A percentile compares a stretch with the other conserved stretches of the same genome.
These are phyloP conservation scores for Gadus chalcogrammus DNA, from an alignment of 2,113 vertebrate species.

Conservation along the genomic window DNA sequence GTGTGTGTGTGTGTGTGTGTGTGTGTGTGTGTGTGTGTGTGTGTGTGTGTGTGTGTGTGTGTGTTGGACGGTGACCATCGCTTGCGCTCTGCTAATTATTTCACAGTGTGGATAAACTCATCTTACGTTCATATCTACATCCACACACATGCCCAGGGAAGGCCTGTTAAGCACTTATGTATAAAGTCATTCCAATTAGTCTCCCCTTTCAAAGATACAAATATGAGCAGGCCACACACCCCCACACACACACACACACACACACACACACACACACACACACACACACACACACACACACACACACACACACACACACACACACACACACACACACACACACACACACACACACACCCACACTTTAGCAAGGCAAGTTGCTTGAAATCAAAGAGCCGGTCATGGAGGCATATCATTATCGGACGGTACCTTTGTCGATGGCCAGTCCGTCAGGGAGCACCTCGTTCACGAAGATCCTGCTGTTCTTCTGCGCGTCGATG, in stretches of 20 bases:
- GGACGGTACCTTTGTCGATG: slow-evolving; percentile 77
- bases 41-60: background rate
- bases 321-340: slow-evolving; percentile 6
- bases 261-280: background rate
- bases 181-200: no score
- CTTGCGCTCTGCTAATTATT: slow-evolving; percentile 30
- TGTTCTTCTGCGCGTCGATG: slow-evolving; percentile 75
- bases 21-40: no score
- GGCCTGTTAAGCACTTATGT: background rate
- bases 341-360: slow-evolving; percentile 1
- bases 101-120: slow-evolving; percentile 1
- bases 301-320: background rate
- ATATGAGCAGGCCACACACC: no score
- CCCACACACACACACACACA: slow-evolving; percentile 12
- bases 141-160: background rate
- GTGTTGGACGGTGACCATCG: slow-evolving; percentile 20
- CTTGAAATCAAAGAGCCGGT: background rate
- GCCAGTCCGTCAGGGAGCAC: slow-evolving; percentile 84
- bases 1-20: background rate
- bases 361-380: background rate
- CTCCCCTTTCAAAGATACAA: no score
- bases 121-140: background rate
- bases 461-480: slow-evolving; percentile 84
- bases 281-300: slow-evolving; percentile 14
- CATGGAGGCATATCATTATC: background rate